phyloP scores from a whole-genome alignment of 2,797 vertebrate genomes.

The Alca torda region DNA sequence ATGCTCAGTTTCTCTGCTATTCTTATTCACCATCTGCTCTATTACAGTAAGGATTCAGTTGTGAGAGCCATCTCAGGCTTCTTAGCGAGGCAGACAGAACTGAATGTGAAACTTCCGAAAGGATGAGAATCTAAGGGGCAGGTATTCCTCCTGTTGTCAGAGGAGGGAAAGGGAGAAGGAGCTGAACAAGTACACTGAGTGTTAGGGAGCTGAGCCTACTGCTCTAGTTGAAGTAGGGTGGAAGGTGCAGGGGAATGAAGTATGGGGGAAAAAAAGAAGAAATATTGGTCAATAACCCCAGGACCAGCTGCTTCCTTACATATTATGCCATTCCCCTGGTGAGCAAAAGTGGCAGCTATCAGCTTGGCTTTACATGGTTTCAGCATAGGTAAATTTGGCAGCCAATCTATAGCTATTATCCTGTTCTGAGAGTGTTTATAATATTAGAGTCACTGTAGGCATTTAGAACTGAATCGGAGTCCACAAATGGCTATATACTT shows the following conservation, averaged over 20 bases:
- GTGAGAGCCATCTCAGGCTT: background rate
- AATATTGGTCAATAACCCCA: background rate
- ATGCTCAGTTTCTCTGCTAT: background rate
- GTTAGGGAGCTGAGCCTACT: background rate
- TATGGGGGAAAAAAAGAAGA: background rate
- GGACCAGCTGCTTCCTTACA: fast-evolving
- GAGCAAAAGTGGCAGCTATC: background rate
- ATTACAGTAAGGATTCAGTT: background rate
- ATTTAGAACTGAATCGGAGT: background rate
- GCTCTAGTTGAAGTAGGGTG: background rate
- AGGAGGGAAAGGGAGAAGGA: background rate
- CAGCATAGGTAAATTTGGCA: background rate
- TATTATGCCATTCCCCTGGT: background rate
- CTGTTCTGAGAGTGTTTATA: background rate
- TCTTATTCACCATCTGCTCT: background rate
- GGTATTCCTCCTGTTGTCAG: background rate
- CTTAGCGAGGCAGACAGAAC: background rate
- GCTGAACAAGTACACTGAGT: background rate
- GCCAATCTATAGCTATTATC: background rate
- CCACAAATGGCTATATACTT: background rate
- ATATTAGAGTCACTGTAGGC: background rate
- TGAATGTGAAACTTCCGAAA: background rate
- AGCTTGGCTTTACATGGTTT: background rate
- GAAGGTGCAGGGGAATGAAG: background rate
- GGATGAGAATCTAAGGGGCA: background rate